Base-by-base conservation (phyloP, 2,888 invertebrate species). In the Agrochola lota region DNA sequence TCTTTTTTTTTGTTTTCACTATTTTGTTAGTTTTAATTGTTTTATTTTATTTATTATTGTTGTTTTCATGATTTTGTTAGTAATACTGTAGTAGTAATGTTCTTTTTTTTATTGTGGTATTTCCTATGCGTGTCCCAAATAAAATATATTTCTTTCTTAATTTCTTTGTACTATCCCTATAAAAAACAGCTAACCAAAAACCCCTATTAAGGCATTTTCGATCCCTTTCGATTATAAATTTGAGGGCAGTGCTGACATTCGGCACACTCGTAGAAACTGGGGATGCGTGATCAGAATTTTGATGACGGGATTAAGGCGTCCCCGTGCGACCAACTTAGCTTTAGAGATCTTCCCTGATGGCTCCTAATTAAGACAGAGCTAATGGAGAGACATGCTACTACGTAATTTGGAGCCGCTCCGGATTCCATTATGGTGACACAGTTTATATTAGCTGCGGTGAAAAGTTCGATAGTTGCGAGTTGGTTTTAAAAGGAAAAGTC, bases 251-350 rank as follows among this genome's bases (percentile, higher is more conserved):
- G 91, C 92, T 94, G 94, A 94, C 93, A 93, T 93, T 93, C 92
- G 90, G 91, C 92, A 91, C 91, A 92, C 93, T 94, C 92, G 92
- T 94, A 94, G 93, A 94, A 95, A 95, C 94, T 93, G 90, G 87
- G 90, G 88, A 88, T 89, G 91, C 91, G 95, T 96, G 96, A 94
- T 94, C 93, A 89, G 95, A 95, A 95, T 95, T 86, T 90, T 90
- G 93, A 95, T 95, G 91, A 85, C 86, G 84, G 93, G 94, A 95
- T 95, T 95, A 95, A 90, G 90, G 88, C 89, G 90, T 88, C 91
- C 91, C 90, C 86, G 85, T 90, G 91, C 91, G 92, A 89, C 91
- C 90, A 92, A 94, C 91, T 94, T 94, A 92, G 93, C 93, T 94
- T 91, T 88, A 89, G 90, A 92, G 92, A 92, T 93, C 92, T 90